These are phyloP conservation scores for Chrysodeixis includens DNA, from an alignment of 2,888 invertebrate genomes.

Conservation along the genomic window DNA sequence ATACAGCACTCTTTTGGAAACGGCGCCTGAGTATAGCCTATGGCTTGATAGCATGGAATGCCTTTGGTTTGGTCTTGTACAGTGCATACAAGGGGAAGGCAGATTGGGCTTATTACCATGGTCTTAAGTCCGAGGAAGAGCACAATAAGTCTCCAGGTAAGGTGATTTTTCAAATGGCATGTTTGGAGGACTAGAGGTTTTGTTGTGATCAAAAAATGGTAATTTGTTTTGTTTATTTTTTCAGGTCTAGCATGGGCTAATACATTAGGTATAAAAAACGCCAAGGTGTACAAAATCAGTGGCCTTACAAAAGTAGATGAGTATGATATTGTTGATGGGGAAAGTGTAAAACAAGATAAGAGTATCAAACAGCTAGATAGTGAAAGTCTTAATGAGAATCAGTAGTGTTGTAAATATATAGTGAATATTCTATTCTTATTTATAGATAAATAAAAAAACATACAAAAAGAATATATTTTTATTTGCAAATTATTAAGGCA, in stretches of 20 bases:
- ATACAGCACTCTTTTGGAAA: slow-evolving; percentile 90
- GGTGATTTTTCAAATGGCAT: background rate
- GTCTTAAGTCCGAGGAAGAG: slow-evolving; percentile 90
- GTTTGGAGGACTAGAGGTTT: too few species aligned
- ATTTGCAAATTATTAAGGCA: slow-evolving; percentile 49
- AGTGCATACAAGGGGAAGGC: slow-evolving; percentile 89
- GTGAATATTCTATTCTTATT: slow-evolving; percentile 8
- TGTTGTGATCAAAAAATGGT: background rate
- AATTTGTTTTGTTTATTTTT: slow-evolving; percentile 55
- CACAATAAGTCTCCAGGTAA: slow-evolving; percentile 88
- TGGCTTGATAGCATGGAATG: slow-evolving; percentile 92
- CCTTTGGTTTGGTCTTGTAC: slow-evolving; percentile 91
- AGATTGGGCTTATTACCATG: slow-evolving; percentile 92
- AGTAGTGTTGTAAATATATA: background rate
- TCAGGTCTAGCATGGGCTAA: slow-evolving; percentile 89
- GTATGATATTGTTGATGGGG: slow-evolving; percentile 83
- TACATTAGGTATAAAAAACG: slow-evolving; percentile 88
- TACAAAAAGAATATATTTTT: slow-evolving; percentile 48
- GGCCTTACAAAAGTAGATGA: slow-evolving; percentile 85
- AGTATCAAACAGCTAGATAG: background rate
- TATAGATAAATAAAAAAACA: slow-evolving; percentile 40
- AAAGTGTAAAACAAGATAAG: slow-evolving; percentile 56
- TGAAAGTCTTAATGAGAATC: slow-evolving; percentile 15
- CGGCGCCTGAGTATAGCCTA: slow-evolving; percentile 90
- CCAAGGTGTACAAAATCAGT: slow-evolving; percentile 87